These are phyloP conservation scores for Tauraco hartlaubi DNA, from an alignment of 2,797 vertebrate genomes.

Conservation along the genomic window DNA sequence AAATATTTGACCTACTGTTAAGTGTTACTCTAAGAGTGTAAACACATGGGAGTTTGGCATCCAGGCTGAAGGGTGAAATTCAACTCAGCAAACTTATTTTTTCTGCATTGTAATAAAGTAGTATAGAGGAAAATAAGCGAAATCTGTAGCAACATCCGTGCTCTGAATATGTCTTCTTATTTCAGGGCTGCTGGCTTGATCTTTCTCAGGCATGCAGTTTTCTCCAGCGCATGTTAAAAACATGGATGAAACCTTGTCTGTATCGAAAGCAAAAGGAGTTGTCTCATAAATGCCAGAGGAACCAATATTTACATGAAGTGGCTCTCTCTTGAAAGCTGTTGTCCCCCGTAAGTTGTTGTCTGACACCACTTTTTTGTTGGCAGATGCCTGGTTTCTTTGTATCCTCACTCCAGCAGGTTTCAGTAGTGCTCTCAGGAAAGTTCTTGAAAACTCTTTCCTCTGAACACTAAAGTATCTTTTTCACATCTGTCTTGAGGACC, in stretches of 20 bases:
- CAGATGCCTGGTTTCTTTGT: not conserved
- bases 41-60: not conserved
- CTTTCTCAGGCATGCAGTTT: not conserved
- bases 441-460: not conserved
- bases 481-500: not conserved
- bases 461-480: not conserved
- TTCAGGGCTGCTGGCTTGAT: not conserved
- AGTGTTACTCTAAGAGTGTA: not conserved
- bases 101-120: not conserved
- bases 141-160: not conserved
- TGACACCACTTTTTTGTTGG: too few relatives aligned
- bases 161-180: not conserved
- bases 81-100: not conserved
- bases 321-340: not conserved
- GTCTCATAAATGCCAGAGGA: not conserved
- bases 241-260: not conserved
- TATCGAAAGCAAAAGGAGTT: not conserved
- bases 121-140: not conserved
- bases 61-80: not conserved
- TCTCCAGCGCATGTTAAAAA: not conserved
- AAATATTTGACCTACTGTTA: not conserved
- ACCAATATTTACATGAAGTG: not conserved
- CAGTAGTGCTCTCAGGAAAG: not conserved
- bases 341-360: not conserved
- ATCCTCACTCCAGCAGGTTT: not conserved